phyloP scores from a whole-genome alignment of 2,113 vertebrate genomes.

The Thomomys bottae region DNA sequence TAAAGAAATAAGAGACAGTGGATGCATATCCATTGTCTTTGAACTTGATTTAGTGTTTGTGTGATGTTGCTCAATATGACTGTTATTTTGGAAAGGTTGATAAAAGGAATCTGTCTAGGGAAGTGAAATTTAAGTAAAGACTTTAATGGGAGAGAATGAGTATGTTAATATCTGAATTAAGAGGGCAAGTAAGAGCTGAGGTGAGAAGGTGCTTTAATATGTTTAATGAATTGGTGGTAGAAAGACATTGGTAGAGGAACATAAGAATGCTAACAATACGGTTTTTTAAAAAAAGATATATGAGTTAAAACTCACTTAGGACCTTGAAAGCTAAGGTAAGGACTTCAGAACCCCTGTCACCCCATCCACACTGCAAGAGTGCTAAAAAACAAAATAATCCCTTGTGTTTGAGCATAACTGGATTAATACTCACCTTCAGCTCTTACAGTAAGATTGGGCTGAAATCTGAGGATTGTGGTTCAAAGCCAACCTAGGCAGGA shows the following conservation, averaged over 20 bases:
- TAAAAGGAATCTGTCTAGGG: background rate
- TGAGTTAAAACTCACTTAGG: background rate
- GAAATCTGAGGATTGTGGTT: too few relatives aligned
- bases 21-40: background rate
- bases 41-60: background rate
- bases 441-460: background rate
- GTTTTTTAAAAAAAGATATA: too few relatives aligned
- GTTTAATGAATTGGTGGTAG: background rate
- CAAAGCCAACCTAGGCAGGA: too few relatives aligned
- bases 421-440: background rate
- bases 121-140: slow-evolving; percentile 14
- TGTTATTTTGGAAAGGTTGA: background rate
- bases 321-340: background rate
- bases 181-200: background rate
- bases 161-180: background rate
- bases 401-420: background rate
- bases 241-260: background rate
- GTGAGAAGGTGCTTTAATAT: background rate
- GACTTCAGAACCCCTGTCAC: background rate
- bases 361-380: background rate
- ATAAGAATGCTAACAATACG: background rate
- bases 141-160: background rate
- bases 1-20: background rate
- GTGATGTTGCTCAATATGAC: background rate
- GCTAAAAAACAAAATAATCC: background rate